A percentile compares a stretch with the other conserved stretches of the same genome.
These are phyloP conservation scores for Pogona vitticeps DNA, from an alignment of 2,113 vertebrate genomes.

Conservation along the genomic window DNA sequence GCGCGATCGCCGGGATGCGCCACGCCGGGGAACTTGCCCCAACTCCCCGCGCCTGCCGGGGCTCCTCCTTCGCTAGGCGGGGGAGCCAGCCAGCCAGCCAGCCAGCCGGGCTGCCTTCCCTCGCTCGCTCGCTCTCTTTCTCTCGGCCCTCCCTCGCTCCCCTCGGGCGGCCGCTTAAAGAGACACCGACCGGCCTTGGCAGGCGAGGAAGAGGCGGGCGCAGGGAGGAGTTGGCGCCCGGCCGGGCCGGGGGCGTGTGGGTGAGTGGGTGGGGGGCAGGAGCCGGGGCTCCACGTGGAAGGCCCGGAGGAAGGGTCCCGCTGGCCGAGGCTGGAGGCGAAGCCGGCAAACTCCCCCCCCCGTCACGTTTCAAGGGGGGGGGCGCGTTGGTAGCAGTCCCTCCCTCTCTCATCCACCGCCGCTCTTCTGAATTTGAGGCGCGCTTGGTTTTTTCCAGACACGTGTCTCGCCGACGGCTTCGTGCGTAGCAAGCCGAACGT, in stretches of 20 bases:
- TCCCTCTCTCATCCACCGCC: too few relatives aligned
- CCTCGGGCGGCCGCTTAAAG: neutral
- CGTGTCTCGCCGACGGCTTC: too few relatives aligned
- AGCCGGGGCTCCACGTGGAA: too few relatives aligned
- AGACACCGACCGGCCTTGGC: neutral
- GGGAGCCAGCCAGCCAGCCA: neutral
- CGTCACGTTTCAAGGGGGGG: too few relatives aligned
- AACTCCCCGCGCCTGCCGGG: constrained; percentile 15
- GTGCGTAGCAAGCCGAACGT: too few relatives aligned
- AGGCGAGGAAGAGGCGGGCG: neutral
- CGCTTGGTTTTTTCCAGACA: too few relatives aligned
- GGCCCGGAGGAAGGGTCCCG: too few relatives aligned
- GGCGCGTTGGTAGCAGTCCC: too few relatives aligned
- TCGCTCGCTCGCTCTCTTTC: neutral
- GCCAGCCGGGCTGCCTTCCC: neutral
- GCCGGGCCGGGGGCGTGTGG: neutral
- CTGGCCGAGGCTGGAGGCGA: too few relatives aligned
- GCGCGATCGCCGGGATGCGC: neutral
- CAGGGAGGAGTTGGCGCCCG: neutral
- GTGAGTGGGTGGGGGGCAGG: neutral
- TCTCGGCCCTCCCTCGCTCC: neutral
- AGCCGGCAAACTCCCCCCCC: too few relatives aligned
- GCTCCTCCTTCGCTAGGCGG: neutral
- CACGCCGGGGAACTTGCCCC: constrained; percentile 3
- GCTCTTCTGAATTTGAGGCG: too few relatives aligned